Evolutionary conservation across 1,140 invertebrate species (phyloP).

Genomic region (Zaprionus africanus): DNA sequence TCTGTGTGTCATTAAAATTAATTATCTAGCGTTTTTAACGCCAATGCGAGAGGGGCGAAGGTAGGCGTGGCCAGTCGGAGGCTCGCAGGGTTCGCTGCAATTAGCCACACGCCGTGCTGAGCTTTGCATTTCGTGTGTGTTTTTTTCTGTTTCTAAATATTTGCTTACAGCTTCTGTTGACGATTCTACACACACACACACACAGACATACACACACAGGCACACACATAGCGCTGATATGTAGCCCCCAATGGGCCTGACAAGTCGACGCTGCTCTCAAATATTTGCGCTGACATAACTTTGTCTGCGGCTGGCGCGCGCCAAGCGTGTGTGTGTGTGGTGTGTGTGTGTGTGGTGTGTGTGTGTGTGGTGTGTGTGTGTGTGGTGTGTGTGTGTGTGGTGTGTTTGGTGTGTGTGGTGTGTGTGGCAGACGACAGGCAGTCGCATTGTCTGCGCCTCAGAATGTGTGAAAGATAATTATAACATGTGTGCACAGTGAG

Average conservation of each 20-base stretch:
- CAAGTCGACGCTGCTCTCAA: conserved; percentile 58
- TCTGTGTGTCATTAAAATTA: conserved; percentile 78
- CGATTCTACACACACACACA: conserved; percentile 26
- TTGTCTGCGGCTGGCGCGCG: conserved; percentile 75
- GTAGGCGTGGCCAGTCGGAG: not conserved
- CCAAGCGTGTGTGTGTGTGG: conserved; percentile 37
- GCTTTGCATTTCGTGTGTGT: conserved; percentile 37
- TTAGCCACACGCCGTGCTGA: conserved; percentile 68
- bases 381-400: not conserved
- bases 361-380: not conserved
- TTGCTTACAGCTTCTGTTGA: conserved; percentile 68
- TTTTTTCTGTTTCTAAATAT: conserved; percentile 60
- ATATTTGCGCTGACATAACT: conserved; percentile 82
- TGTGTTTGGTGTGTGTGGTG: not conserved
- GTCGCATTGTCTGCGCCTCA: conserved; percentile 62
- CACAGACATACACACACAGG: not conserved
- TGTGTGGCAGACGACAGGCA: conserved; percentile 46
- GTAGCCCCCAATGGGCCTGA: conserved; percentile 25
- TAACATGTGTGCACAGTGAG: conserved; percentile 57
- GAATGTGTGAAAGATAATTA: conserved; percentile 79
- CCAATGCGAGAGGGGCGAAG: conserved; percentile 14
- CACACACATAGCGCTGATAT: not conserved
- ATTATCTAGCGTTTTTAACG: conserved; percentile 76
- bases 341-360: not conserved
- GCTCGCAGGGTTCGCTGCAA: conserved; percentile 37